Base-by-base conservation (phyloP, 2,797 vertebrate genomes). In the Chrosomus eos region DNA sequence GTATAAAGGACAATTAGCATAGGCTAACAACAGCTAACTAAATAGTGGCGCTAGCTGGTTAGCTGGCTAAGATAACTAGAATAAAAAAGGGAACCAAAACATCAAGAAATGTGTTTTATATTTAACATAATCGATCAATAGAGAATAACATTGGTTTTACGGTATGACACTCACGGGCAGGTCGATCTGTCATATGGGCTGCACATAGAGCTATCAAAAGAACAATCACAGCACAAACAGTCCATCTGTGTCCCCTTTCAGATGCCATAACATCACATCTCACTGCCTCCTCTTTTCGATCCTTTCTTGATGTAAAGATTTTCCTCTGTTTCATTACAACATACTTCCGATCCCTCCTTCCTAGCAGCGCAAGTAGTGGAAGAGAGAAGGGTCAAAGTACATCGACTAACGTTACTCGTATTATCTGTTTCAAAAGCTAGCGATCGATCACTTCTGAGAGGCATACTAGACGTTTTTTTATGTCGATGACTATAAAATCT, bases 331-430 rank as follows among this genome's bases (percentile, higher is more conserved):
- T 84, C 95, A 94, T 93, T 67, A 75, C 43, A 85, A 13, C 82
- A 85, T 40, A 86, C 90, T 91, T 92, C 90, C 93, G 86, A 88
- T 16, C 2, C 26, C 86, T 87, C 51, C 84, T 91, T 92, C 89
- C 26, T 81, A 90, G 91, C 92, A 91, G 88, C 90, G 80, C 60
- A 40, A 62, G 83, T 92, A 95, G 73, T 90, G 94, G 84, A 70
- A 89, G 92, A 89, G 87, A 88, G 21, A 28, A 90, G 93, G 94
- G 91, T 89, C 94, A 94, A 94, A 93, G 62, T 90, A 85, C 16
- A 31, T 38, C 45, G 5, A 10, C 33, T 40, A 48, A 16, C 13
- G 45, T 48, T 48, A 3, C 16, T 28, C 58, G 13, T 7, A 13
- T 26, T 18, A 13, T 8, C 21, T 23, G n/a, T 43, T 53, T 33